Base-by-base conservation (phyloP, 2,113 vertebrate genomes). In the Eublepharis macularius region DNA sequence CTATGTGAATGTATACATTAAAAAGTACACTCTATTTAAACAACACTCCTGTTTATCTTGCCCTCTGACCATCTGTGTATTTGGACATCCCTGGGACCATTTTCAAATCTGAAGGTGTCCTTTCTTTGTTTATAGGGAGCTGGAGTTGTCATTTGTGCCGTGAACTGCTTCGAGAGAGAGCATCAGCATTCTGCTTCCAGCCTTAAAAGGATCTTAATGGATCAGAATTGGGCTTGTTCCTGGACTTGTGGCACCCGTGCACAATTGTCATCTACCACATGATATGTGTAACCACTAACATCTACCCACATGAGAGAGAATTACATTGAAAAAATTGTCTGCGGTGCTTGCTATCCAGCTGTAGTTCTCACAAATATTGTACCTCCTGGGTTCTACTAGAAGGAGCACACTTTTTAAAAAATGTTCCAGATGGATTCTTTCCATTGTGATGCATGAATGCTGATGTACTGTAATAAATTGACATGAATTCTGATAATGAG, bases 71-170 rank as follows among this genome's bases (percentile, higher is more conserved):
- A 10, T 16, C 16, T 34, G 34, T 6, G 26, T 43, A 19, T 41
- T 26, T 57, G 41, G 36, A 24, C 43, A 21, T 83, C 11, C 32
- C 8, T 21, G 63, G 39, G 57, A 76, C 32, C 14, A 2, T 19
- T 80, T 29, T n/a, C 26, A 26, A 13, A n/a, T 69, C 68, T 85
- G 19, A 85, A 47, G 32, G 6, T 63, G 84, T 47, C 63, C 79
- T 92, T 4, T 92, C 80, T 94, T 93, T 60, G 76, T 91, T 93
- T 94, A 12, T 90, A 99, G 98, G 98, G 90, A 99, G 98, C 94
- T 99, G 99, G 99, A 99, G 99, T 93, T 99, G 98, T 94, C 98
- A 98, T 90, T 95, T 99, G 94, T 99, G 98, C 96, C 96, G 98
- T 94, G 97, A 98, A 92, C 95, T 98, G 88, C 96, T 99, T 94